phyloP scores from a whole-genome alignment of 2,888 invertebrate species.

The Ornithoptera priamus region DNA sequence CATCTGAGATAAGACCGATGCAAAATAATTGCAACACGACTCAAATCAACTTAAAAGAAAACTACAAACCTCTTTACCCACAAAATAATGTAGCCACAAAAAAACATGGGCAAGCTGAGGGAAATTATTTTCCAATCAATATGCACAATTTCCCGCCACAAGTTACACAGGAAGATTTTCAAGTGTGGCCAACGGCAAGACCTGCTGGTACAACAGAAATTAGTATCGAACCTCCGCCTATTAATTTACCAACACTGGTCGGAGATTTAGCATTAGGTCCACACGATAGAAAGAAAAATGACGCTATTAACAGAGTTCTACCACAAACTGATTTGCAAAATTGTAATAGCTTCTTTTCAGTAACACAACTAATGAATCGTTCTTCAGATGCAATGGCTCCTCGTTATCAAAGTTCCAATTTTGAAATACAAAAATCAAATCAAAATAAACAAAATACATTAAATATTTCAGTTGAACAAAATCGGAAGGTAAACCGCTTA shows the following conservation, averaged over 20 bases:
- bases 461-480: slow-evolving; percentile 50
- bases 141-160: slow-evolving; percentile 69
- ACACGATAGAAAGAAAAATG: slow-evolving; percentile 71
- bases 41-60: slow-evolving; percentile 55
- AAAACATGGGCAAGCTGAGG: slow-evolving; percentile 61
- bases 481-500: slow-evolving; percentile 56
- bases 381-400: slow-evolving; percentile 62
- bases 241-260: slow-evolving; percentile 70
- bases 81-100: slow-evolving; percentile 52
- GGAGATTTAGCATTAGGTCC: slow-evolving; percentile 73
- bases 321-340: slow-evolving; percentile 63
- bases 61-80: slow-evolving; percentile 52
- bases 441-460: slow-evolving; percentile 56
- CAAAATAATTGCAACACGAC: slow-evolving; percentile 58
- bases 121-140: slow-evolving; percentile 67
- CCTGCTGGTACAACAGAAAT: slow-evolving; percentile 72
- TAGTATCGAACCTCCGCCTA: slow-evolving; percentile 73
- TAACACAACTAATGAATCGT: slow-evolving; percentile 74
- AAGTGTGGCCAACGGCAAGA: slow-evolving; percentile 69
- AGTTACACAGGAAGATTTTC: slow-evolving; percentile 64
- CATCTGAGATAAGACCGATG: slow-evolving; percentile 69
- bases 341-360: slow-evolving; percentile 71
- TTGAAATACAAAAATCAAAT: slow-evolving; percentile 44
- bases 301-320: slow-evolving; percentile 49
- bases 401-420: slow-evolving; percentile 55